Evolutionary conservation across 1,140 invertebrate species (phyloP).

Genomic region (Carcinoscorpius rotundicauda): DNA sequence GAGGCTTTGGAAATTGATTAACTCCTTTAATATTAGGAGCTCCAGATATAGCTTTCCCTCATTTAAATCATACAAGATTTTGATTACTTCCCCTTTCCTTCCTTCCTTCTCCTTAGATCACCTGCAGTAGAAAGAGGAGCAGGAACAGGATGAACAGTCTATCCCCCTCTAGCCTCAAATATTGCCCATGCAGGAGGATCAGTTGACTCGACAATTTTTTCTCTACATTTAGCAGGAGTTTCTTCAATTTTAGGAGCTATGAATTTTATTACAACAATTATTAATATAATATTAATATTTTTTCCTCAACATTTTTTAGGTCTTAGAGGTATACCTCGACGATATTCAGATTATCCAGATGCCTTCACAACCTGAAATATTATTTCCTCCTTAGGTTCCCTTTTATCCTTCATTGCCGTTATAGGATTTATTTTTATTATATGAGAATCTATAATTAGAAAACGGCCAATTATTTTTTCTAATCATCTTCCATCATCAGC

Average conservation of each 20-base stretch:
- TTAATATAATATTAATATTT: conserved; percentile 30
- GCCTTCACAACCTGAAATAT: conserved; percentile 47
- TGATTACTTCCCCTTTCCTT: conserved; percentile 49
- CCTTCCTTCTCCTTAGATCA: conserved; percentile 44
- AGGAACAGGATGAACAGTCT: conserved; percentile 50
- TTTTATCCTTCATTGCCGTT: conserved; percentile 41
- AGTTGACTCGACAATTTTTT: conserved; percentile 54
- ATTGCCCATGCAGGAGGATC: conserved; percentile 43
- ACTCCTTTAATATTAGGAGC: conserved; percentile 53
- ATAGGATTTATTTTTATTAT: conserved; percentile 44
- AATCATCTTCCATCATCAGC: conserved; percentile 38
- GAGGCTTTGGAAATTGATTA: conserved; percentile 64
- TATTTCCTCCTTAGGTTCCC: conserved; percentile 47
- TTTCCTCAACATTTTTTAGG: conserved; percentile 22
- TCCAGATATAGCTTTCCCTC: conserved; percentile 59
- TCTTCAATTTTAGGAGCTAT: conserved; percentile 52
- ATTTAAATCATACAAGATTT: conserved; percentile 67
- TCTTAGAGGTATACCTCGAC: conserved; percentile 54
- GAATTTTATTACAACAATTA: conserved; percentile 44
- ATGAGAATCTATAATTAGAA: too few relatives aligned
- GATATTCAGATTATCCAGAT: conserved; percentile 57
- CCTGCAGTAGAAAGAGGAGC: conserved; percentile 45
- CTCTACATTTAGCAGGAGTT: conserved; percentile 49
- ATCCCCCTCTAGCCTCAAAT: conserved; percentile 46
- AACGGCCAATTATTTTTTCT: conserved; percentile 34